These are phyloP conservation scores for Folsomia manolachei DNA, from an alignment of 2,888 invertebrate genomes.

Conservation along the genomic window DNA sequence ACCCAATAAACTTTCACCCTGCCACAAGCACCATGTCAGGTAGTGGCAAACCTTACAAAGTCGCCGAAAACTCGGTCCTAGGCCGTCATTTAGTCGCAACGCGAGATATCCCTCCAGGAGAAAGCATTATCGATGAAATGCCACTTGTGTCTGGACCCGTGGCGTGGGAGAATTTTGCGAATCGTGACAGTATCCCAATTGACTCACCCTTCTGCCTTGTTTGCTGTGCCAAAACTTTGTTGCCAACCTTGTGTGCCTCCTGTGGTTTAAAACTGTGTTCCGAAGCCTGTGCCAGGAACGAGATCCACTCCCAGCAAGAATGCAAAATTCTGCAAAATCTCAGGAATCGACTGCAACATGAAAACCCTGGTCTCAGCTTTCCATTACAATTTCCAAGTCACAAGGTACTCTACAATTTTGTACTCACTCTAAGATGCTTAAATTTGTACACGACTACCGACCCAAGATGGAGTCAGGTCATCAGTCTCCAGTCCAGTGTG, in stretches of 20 bases:
- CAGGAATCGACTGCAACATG: not conserved
- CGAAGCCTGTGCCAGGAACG: constrained; percentile 1
- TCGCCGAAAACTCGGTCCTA: constrained; percentile 13
- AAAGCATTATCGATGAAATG: constrained; percentile 41
- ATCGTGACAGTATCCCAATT: not conserved
- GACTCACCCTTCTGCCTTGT: constrained; percentile 21
- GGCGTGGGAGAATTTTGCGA: not conserved
- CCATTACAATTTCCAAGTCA: not conserved
- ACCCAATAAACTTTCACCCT: too few relatives aligned
- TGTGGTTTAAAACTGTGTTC: constrained; percentile 17
- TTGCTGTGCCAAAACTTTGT: constrained; percentile 15
- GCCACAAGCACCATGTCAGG: too few relatives aligned
- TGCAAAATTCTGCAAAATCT: constrained; percentile 33
- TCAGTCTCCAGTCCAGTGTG: constrained; percentile 33
- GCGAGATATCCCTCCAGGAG: constrained; percentile 39
- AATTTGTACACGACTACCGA: constrained; percentile 17
- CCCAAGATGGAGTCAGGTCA: constrained; percentile 39
- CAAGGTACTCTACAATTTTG: constrained; percentile 33
- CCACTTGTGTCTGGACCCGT: constrained; percentile 38
- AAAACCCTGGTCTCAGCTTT: too few relatives aligned
- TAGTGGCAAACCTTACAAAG: constrained; percentile 23
- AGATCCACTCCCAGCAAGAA: constrained; percentile 33
- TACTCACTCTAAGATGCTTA: constrained; percentile 34
- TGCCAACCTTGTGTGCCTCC: not conserved
- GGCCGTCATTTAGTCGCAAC: constrained; percentile 43